Base-by-base conservation (phyloP, 2,888 invertebrate genomes). In the Ochropleura leucogaster region DNA sequence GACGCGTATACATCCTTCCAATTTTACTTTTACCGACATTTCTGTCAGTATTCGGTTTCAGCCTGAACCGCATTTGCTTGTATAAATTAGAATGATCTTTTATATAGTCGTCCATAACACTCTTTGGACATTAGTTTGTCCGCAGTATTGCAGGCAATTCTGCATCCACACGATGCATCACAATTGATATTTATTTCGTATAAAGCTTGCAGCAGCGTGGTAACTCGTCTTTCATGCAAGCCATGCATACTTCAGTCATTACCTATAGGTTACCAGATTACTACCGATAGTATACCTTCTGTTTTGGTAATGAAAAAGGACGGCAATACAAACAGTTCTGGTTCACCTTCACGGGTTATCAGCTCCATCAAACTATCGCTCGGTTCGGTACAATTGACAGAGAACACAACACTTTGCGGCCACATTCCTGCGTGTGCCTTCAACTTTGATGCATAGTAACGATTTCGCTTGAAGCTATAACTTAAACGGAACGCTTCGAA, bases 371-470 rank as follows among this genome's bases (percentile, higher is more conserved):
- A 71, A 67, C 53, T 59, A 73, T 78, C 71, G n/a, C 62, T 65
- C 40, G 42, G 51, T 80, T 69, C 40, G 55, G 63, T 64, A 67
- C 67, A 81, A 72, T 77, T 72, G 65, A 82, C 62, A 62, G 68
- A 62, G 82, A 80, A 78, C 72, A 67, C 72, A 82, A 82, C 73
- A 73, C 78, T 69, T 82, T 40, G 57, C 66, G 68, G 66, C 78
- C 72, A 72, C 82, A 80, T 80, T 80, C 80, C 80, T 80, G 40
- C 73, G 57, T 78, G 80, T 80, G 72, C 65, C 72, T 78, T 82
- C 60, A 72, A 80, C 72, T 77, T 82, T 78, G 83, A 69, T 82
- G 83, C 83, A 78, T 82, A 73, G 69, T 78, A 73, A 82, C 73
- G 69, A 82, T 73, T 78, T 80, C 72, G 62, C 79, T 80, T 67